Base-by-base conservation (phyloP, 2,113 vertebrate genomes). In the Spheniscus mendiculus region DNA sequence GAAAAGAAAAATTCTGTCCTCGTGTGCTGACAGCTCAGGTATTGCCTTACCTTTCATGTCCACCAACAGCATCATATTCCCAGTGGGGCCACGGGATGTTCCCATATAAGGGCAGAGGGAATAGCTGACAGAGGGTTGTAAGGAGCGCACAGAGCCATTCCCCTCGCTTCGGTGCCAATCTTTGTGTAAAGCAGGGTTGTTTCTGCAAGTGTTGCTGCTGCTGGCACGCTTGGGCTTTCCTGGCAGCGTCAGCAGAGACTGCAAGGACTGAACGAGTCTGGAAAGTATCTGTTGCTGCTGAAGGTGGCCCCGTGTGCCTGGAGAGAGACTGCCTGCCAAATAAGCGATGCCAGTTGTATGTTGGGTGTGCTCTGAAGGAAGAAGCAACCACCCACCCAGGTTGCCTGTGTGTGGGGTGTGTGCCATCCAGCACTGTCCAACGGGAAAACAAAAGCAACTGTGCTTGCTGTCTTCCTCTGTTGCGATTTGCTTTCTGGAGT, bases 51-150 rank as follows among this genome's bases (percentile, higher is more conserved):
- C 95, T 97, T 96, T 86, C 88, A 32, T 40, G 36, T 94, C 42
- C 80, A 77, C 86, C 72, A 83, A 72, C 30, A 95, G 72, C 90
- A 87, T 77, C 70, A 0, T 49, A 34, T 96, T 94, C 88, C 90
- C 49, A 11, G 74, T 5, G 5, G 83, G 92, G 63, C 95, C 84
- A n/a, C 1, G 85, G 86, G 72, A 86, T 93, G 69, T 94, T 96
- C 94, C 94, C 95, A 81, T 89, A 93, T 93, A 93, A 96, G 95
- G 94, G 92, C 94, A 94, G 90, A 95, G 78, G 97, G 92, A 92
- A 96, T 61, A 80, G 92, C 81, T 96, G 73, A 44, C 58, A 72
- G 89, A 73, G 84, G 70, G 73, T 42, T 91, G 72, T 27, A 17
- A 58, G 61, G 90, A 87, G 95, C 1, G 5, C 40, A 5, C 32